Percentiles rank a stretch among this genome's conserved stretches.
Conservation (phyloP, 2,113 vertebrate genomes). For the Capreolus pygargus region DNA sequence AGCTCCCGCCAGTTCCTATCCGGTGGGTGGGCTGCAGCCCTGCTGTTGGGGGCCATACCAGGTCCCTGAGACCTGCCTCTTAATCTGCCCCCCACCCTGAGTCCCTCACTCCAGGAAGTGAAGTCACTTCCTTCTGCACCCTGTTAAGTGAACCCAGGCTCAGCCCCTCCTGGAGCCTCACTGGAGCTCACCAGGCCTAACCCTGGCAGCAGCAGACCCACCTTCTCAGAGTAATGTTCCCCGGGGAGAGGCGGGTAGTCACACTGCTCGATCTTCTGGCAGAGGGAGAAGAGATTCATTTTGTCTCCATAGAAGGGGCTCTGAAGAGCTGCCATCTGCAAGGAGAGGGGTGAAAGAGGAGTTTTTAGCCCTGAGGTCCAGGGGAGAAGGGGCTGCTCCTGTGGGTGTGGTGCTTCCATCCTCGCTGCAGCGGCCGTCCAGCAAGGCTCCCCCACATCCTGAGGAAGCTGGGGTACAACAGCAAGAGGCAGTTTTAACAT, state of each 20-base stretch:
- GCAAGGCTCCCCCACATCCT: neutral
- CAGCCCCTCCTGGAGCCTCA: neutral
- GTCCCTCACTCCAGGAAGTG: neutral
- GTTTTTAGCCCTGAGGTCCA: conserved; percentile 17
- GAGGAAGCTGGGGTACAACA: neutral
- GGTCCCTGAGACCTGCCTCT: neutral
- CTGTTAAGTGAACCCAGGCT: neutral
- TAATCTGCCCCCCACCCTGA: accelerated
- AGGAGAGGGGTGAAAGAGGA: neutral
- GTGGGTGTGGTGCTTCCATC: neutral
- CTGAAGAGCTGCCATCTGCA: conserved; percentile 90
- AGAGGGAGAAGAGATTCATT: conserved; percentile 90
- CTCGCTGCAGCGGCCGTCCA: neutral
- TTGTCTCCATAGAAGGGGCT: conserved; percentile 91
- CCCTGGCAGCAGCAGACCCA: conserved; percentile 40
- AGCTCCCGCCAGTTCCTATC: conserved; percentile 68
- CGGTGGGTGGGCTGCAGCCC: conserved; percentile 43
- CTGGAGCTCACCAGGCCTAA: neutral
- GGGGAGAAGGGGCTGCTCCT: neutral
- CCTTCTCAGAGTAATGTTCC: conserved; percentile 90
- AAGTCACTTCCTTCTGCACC: neutral
- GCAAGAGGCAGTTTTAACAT: neutral
- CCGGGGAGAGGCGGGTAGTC: conserved; percentile 88
- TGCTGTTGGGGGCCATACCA: accelerated
- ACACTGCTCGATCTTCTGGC: conserved; percentile 91